These are phyloP conservation scores for Diplodus sargus DNA, from an alignment of 2,797 vertebrate species.

Conservation along the genomic window DNA sequence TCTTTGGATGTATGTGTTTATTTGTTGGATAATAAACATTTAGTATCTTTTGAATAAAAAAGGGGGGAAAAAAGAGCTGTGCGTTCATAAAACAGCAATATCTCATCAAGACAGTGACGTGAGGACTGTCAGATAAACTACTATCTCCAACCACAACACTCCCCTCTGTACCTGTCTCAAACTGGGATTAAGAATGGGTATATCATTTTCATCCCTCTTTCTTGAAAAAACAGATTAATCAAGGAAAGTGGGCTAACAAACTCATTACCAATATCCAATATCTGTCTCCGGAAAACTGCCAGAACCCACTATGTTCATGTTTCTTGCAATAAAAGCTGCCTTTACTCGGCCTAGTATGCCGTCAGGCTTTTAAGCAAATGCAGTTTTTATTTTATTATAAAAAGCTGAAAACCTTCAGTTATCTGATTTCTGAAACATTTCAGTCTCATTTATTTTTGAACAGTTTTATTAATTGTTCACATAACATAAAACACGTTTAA, in stretches of 20 bases:
- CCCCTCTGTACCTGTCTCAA: neutral
- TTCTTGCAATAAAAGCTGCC: neutral
- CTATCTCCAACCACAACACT: neutral
- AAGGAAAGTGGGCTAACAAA: neutral
- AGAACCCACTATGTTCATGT: neutral
- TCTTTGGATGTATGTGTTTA: neutral
- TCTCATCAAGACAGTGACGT: neutral
- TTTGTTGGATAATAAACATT: neutral
- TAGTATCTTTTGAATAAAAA: too few relatives aligned
- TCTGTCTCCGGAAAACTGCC: neutral
- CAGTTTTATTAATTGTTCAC: too few relatives aligned
- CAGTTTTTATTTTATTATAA: neutral
- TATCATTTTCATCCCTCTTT: neutral
- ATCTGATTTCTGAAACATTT: neutral
- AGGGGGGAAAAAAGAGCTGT: too few relatives aligned
- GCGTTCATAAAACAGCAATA: neutral
- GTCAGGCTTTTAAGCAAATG: neutral
- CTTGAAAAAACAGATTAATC: neutral
- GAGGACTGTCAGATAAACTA: neutral
- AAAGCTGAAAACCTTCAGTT: neutral
- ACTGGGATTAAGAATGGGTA: neutral
- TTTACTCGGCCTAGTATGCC: too few relatives aligned
- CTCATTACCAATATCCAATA: neutral
- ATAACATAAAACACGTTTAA: too few relatives aligned
- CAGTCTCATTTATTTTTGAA: neutral